Conservation (phyloP, 2,888 invertebrate genomes). For the Drosophila sordidula region DNA sequence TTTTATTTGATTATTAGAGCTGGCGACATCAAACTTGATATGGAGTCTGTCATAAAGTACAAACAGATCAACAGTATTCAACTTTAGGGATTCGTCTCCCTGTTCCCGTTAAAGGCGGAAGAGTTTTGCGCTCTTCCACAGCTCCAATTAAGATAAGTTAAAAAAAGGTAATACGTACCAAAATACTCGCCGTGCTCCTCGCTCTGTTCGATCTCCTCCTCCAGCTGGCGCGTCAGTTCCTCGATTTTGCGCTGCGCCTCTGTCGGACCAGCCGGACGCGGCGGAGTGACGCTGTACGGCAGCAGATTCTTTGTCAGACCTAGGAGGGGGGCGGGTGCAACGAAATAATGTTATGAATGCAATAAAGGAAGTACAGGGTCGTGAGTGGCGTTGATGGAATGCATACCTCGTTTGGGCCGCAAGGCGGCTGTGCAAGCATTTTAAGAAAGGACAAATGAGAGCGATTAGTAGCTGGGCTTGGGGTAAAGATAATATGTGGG, state of each 20-base stretch:
- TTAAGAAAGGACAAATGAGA: slow-evolving; percentile 7
- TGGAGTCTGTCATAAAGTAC: too few relatives aligned
- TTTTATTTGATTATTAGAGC: too few relatives aligned
- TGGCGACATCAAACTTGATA: too few relatives aligned
- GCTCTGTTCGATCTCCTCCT: slow-evolving; percentile 97
- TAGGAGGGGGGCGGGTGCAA: slow-evolving; percentile 59
- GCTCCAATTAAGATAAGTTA: background rate
- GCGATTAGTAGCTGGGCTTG: slow-evolving; percentile 3
- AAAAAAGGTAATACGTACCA: slow-evolving; percentile 87
- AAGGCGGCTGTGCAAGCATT: slow-evolving; percentile 69
- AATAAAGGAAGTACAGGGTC: background rate
- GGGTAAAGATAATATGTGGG: too few relatives aligned
- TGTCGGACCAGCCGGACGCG: slow-evolving; percentile 94
- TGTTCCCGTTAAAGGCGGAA: too few relatives aligned
- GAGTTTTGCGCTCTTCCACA: too few relatives aligned
- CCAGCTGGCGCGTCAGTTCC: slow-evolving; percentile 95
- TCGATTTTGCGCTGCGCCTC: slow-evolving; percentile 97
- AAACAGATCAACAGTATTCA: too few relatives aligned
- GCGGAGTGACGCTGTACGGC: slow-evolving; percentile 95
- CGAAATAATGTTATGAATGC: too few relatives aligned
- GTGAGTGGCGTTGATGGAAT: background rate
- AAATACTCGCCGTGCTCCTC: slow-evolving; percentile 98
- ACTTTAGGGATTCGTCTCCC: too few relatives aligned
- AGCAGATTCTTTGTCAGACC: slow-evolving; percentile 88
- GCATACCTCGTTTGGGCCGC: slow-evolving; percentile 70